phyloP scores from a whole-genome alignment of 2,113 vertebrate genomes.

The Datnioides undecimradiatus region DNA sequence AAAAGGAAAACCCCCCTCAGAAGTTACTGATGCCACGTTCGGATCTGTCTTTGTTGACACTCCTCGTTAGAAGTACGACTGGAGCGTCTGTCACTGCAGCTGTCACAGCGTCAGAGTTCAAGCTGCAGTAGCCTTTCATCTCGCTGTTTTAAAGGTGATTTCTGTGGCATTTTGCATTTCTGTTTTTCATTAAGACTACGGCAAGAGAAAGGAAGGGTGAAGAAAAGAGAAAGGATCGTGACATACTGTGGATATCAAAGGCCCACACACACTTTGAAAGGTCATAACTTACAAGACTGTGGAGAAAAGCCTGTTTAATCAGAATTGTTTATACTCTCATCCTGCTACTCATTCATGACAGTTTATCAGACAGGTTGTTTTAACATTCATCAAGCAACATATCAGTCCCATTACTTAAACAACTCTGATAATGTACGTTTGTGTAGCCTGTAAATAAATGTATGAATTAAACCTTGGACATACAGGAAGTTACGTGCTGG shows the following conservation, averaged over 20 bases:
- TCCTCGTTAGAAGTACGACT: conserved; percentile 32
- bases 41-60: conserved; percentile 46
- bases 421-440: too few species aligned
- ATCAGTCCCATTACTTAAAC: too few species aligned
- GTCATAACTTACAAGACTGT: conserved; percentile 36
- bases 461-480: too few species aligned
- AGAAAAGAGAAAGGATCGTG: neutral
- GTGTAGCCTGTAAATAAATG: too few species aligned
- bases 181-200: conserved; percentile 26
- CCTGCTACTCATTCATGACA: neutral
- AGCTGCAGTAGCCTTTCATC: conserved; percentile 42
- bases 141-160: conserved; percentile 20
- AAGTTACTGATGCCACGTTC: conserved; percentile 33
- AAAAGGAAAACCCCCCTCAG: conserved; percentile 35
- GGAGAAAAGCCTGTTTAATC: conserved; percentile 26
- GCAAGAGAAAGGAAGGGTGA: conserved; percentile 4
- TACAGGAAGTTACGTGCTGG: too few species aligned
- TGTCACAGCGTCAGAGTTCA: conserved; percentile 24
- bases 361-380: conserved; percentile 1
- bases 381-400: too few species aligned
- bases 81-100: conserved; percentile 23
- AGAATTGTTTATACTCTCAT: conserved; percentile 8
- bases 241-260: conserved; percentile 27
- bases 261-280: conserved; percentile 39
- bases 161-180: conserved; percentile 41